Evolutionary conservation across 2,797 vertebrate genomes (phyloP).

Genomic region (Tauraco hartlaubi): DNA sequence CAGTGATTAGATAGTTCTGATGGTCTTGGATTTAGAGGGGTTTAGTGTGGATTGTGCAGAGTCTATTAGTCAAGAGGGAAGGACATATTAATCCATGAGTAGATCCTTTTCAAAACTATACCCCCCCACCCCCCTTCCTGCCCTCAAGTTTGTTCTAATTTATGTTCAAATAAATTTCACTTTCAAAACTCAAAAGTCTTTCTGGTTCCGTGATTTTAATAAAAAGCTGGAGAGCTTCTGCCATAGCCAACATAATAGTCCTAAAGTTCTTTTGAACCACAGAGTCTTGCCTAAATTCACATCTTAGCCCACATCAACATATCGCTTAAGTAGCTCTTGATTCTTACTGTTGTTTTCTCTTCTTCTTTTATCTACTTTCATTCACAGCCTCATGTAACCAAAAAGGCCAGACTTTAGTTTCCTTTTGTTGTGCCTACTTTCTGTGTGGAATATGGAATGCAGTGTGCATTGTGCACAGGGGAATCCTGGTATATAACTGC

Average conservation of each 20-base stretch:
- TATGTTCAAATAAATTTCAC: neutral
- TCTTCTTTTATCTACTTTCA: neutral
- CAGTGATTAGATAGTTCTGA: neutral
- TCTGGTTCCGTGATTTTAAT: neutral
- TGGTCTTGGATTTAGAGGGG: neutral
- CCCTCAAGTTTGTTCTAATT: neutral
- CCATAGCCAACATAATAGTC: neutral
- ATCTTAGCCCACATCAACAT: neutral
- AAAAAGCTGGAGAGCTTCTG: neutral
- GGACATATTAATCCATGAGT: neutral
- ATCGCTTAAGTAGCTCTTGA: neutral
- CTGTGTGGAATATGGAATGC: neutral
- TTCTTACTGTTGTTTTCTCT: neutral
- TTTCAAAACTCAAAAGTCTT: neutral
- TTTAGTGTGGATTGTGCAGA: neutral
- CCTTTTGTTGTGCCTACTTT: neutral
- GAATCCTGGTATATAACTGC: neutral
- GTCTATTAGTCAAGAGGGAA: neutral
- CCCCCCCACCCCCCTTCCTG: too few species aligned
- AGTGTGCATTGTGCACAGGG: too few species aligned
- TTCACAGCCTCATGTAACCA: neutral
- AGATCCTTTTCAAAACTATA: neutral
- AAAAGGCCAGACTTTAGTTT: neutral
- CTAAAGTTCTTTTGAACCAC: neutral
- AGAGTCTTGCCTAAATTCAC: neutral